These are phyloP conservation scores for Syncerus caffer DNA, from an alignment of 2,797 vertebrate genomes.

Conservation along the genomic window DNA sequence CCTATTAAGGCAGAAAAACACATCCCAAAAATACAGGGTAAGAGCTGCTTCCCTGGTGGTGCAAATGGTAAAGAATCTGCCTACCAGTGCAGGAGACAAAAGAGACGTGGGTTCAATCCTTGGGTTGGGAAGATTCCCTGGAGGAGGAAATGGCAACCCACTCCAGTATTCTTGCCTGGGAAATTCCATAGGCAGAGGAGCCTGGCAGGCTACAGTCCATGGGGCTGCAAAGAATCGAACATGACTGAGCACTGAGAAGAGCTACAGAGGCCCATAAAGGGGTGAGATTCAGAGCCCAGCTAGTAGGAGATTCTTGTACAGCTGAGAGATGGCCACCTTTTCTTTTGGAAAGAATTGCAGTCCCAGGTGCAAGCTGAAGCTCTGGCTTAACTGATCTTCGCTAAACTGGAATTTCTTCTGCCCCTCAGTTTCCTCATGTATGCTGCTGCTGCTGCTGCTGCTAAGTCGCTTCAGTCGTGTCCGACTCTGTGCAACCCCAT, in stretches of 20 bases:
- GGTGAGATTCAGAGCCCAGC: not conserved
- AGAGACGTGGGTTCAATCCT: not conserved
- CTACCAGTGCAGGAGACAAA: not conserved
- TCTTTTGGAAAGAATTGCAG: not conserved
- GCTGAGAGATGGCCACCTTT: not conserved
- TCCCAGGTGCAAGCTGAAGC: not conserved
- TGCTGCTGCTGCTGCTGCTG: too few relatives aligned
- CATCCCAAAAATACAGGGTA: not conserved
- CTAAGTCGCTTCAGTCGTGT: too few relatives aligned
- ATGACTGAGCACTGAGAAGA: not conserved
- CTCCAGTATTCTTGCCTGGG: not conserved
- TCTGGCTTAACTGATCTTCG: not conserved
- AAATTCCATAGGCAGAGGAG: not conserved
- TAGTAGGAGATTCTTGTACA: not conserved
- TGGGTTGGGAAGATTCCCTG: not conserved
- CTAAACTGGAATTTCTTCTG: not conserved
- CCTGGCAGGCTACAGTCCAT: not conserved
- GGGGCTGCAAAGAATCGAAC: not conserved
- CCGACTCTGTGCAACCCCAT: too few relatives aligned
- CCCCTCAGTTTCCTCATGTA: not conserved
- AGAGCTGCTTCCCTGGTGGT: not conserved
- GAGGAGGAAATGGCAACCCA: not conserved
- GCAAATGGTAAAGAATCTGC: not conserved
- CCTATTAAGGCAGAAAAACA: not conserved
- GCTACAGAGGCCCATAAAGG: not conserved